phyloP scores from a whole-genome alignment of 2,113 vertebrate species.

The Corydoras sp. region DNA sequence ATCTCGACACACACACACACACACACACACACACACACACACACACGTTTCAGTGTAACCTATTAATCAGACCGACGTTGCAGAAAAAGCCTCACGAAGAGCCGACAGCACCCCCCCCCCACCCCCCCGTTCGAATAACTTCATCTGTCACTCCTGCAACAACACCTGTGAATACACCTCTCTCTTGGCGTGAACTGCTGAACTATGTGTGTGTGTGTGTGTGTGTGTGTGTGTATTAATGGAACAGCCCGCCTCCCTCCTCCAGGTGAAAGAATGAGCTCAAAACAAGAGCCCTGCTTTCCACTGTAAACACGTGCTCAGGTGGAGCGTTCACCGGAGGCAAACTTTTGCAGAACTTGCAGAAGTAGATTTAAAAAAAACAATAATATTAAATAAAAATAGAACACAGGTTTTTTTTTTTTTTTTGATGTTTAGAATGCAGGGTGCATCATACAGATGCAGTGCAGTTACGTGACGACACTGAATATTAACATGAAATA shows the following conservation, averaged over 20 bases:
- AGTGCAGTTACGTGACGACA: no score
- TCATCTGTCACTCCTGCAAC: conserved; percentile 38
- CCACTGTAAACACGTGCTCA: conserved; percentile 21
- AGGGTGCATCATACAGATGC: no score
- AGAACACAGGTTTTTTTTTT: no score
- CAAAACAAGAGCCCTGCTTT: conserved; percentile 8
- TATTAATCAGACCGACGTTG: neutral
- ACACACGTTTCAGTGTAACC: conserved; percentile 4
- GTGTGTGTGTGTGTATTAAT: conserved; percentile 22
- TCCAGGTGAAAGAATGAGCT: conserved; percentile 15
- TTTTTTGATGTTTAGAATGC: no score
- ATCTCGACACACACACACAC: neutral
- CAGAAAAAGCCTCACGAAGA: conserved; percentile 16
- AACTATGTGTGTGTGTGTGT: conserved; percentile 27
- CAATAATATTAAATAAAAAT: no score
- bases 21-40: conserved; percentile 6
- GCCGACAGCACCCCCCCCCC: neutral
- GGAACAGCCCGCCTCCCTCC: neutral
- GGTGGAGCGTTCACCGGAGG: no score
- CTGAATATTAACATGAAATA: no score
- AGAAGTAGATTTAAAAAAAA: no score
- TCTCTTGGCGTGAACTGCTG: conserved; percentile 40
- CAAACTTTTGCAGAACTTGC: no score
- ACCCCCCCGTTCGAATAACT: conserved; percentile 22
- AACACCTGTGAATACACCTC: conserved; percentile 19